A percentile compares a stretch with the other conserved stretches of the same genome.
Conservation (phyloP, 2,888 invertebrate species). For the Philopedon plagiatum region DNA sequence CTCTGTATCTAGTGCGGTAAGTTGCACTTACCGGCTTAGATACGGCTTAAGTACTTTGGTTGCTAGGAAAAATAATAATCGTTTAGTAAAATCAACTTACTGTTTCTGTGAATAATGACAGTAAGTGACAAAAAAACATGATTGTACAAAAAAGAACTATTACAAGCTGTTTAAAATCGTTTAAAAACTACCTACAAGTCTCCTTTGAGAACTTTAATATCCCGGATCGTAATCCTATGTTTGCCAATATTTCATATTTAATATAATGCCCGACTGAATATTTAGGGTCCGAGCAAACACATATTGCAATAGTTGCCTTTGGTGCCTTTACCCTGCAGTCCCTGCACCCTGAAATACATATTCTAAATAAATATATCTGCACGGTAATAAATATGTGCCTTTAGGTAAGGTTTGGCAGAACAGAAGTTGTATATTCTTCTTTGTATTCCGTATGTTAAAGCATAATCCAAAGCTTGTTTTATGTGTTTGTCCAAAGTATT, state of each 20-base stretch:
- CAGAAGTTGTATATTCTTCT: slow-evolving; percentile 30
- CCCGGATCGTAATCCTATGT: slow-evolving; percentile 25
- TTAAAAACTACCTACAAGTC: neutral
- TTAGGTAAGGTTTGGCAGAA: slow-evolving; percentile 46
- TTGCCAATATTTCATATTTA: slow-evolving; percentile 48
- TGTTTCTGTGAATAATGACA: too few relatives aligned
- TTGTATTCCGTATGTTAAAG: slow-evolving; percentile 43
- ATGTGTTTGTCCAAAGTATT: slow-evolving; percentile 58
- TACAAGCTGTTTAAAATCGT: neutral
- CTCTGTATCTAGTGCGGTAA: too few relatives aligned
- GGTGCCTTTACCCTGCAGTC: too few relatives aligned
- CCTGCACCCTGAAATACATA: slow-evolving; percentile 32
- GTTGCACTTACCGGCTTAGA: too few relatives aligned
- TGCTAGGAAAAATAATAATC: too few relatives aligned
- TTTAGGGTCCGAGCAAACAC: slow-evolving; percentile 30
- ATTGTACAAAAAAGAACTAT: neutral
- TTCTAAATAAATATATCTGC: slow-evolving; percentile 53
- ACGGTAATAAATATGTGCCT: slow-evolving; percentile 50
- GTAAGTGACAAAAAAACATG: too few relatives aligned
- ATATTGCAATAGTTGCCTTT: slow-evolving; percentile 23
- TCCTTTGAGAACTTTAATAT: neutral
- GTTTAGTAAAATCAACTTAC: too few relatives aligned
- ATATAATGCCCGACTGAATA: slow-evolving; percentile 37
- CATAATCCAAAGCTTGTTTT: slow-evolving; percentile 57
- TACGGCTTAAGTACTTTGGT: too few relatives aligned